phyloP scores from a whole-genome alignment of 2,797 vertebrate genomes.

The Babyrousa celebensis region DNA sequence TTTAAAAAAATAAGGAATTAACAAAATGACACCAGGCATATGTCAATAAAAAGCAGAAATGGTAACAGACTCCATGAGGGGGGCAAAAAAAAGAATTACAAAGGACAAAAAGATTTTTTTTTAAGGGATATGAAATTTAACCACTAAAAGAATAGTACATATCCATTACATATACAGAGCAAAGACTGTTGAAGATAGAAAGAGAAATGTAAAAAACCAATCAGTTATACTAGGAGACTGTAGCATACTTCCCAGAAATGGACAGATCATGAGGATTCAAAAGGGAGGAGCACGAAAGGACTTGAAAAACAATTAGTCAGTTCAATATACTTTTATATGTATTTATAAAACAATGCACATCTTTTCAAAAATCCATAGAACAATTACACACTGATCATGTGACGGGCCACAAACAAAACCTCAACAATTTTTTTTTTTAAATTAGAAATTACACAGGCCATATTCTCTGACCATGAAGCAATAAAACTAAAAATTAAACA shows the following conservation, averaged over 20 bases:
- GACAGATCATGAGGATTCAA: neutral
- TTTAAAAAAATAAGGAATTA: constrained; percentile 1
- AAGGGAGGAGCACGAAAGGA: constrained; percentile 7
- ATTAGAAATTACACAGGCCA: constrained; percentile 72
- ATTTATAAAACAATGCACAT: constrained; percentile 61
- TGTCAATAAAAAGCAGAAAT: constrained; percentile 63
- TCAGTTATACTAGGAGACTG: neutral
- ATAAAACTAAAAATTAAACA: constrained; percentile 81
- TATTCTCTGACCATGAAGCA: constrained; percentile 71
- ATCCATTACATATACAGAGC: neutral
- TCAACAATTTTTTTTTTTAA: constrained; percentile 37
- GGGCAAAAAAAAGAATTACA: neutral
- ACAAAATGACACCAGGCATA: constrained; percentile 14
- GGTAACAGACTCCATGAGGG: neutral
- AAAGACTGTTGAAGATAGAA: constrained; percentile 29
- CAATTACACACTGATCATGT: constrained; percentile 68
- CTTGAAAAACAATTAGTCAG: constrained; percentile 37
- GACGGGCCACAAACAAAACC: constrained; percentile 61
- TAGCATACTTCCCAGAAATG: neutral
- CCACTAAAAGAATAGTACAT: neutral
- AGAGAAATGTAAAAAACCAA: neutral
- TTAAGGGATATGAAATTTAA: constrained; percentile 22
- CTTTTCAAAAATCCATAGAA: constrained; percentile 64
- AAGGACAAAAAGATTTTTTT: constrained; percentile 4
- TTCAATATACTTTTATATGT: constrained; percentile 57